Evolutionary conservation across 2,113 vertebrate genomes (phyloP).

Genomic region (Sialia sialis): DNA sequence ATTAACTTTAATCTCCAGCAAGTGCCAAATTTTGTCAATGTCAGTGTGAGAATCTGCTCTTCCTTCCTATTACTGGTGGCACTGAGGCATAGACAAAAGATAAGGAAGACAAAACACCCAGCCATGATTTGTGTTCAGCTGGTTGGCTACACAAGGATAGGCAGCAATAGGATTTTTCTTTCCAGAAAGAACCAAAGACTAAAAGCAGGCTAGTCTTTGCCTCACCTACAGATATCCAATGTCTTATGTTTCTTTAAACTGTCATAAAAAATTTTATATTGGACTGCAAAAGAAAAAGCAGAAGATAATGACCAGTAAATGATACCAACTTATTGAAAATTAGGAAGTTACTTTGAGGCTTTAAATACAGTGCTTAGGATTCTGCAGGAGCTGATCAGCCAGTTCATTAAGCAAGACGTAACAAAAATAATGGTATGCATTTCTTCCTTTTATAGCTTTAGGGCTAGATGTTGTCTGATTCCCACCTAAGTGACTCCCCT

Average conservation of each 20-base stretch:
- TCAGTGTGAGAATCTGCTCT: background rate
- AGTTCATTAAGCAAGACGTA: background rate
- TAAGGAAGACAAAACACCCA: background rate
- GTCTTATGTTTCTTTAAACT: background rate
- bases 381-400: background rate
- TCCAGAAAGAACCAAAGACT: background rate
- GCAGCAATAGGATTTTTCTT: background rate
- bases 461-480: background rate
- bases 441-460: background rate
- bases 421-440: background rate
- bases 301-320: background rate
- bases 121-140: background rate
- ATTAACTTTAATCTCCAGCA: background rate
- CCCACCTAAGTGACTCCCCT: background rate
- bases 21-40: conserved; percentile 13
- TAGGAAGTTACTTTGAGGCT: background rate
- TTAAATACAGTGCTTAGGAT: background rate
- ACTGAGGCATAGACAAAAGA: background rate
- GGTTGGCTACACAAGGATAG: background rate
- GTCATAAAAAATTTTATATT: background rate
- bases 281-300: background rate
- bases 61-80: background rate
- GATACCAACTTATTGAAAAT: background rate
- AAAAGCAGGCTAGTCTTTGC: background rate
- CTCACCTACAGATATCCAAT: background rate